phyloP scores from a whole-genome alignment of 2,888 invertebrate species.

The Trissolcus brochymenae region DNA sequence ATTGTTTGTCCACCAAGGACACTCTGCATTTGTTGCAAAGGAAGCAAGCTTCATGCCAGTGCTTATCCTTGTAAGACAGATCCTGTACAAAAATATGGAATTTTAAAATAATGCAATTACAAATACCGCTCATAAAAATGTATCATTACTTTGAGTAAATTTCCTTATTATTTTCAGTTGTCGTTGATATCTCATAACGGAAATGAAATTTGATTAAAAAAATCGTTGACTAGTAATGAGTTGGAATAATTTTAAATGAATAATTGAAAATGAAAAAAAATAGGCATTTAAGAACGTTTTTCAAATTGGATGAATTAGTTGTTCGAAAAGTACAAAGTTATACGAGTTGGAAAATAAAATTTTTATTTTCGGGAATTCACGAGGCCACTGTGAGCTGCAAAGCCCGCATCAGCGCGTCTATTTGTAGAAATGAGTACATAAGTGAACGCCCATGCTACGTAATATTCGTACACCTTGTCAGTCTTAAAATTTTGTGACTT shows the following conservation, averaged over 20 bases:
- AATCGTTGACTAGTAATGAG: too few relatives aligned
- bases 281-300: background rate
- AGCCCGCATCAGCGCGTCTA: slow-evolving; percentile 71
- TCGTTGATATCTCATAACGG: too few relatives aligned
- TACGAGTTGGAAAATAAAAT: slow-evolving; percentile 13
- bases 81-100: slow-evolving; percentile 82
- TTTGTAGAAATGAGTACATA: slow-evolving; percentile 74
- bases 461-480: slow-evolving; percentile 63
- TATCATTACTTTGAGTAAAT: too few relatives aligned
- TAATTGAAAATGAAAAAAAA: too few relatives aligned
- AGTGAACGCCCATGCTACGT: slow-evolving; percentile 69
- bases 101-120: background rate
- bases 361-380: slow-evolving; percentile 50
- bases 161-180: too few relatives aligned
- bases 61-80: slow-evolving; percentile 99
- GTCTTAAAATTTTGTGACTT: slow-evolving; percentile 9
- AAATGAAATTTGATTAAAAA: too few relatives aligned
- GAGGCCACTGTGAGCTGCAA: slow-evolving; percentile 59
- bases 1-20: slow-evolving; percentile 99
- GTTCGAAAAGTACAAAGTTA: background rate
- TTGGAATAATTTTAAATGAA: too few relatives aligned
- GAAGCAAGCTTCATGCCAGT: slow-evolving; percentile 99
- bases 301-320: background rate
- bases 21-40: slow-evolving; percentile 98
- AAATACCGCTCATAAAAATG: too few relatives aligned